Evolutionary conservation across 2,888 invertebrate genomes (phyloP), one percentile per base, ranked within the genome.

Genomic region (Heliconius cydno): DNA sequence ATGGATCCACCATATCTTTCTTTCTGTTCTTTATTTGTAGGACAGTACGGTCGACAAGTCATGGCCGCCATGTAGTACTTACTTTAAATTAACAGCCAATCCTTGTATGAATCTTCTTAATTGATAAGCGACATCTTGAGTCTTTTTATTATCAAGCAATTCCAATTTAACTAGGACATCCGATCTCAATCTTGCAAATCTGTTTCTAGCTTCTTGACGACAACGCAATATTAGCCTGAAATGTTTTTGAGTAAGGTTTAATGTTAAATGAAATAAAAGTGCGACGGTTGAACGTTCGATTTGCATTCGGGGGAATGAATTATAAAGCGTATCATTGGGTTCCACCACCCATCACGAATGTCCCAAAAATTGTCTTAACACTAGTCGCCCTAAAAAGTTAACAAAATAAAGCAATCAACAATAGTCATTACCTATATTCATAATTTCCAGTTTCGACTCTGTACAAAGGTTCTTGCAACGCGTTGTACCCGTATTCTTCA

Each of bases 361-460:
- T 15, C 19, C 52, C 19, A 6, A 52, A 52, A 46, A 52, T 52
- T 52, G 52, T 52, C 52, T 7, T 52, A 6, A 52, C 52, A 52
- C 52, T 19, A 7, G 52, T 6, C 6, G 19, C 52, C 52, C 41
- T 41, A 34, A 34, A 34, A 34, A 34, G 34, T 34, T 34, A 34
- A 34, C 34, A 34, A 34, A 60, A n/a, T 2, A 63, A 25, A 63
- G 10, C 12, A 63, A 63, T 0, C 25, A 25, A 28, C 9, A 60
- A 25, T n/a, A 60, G 4, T 60, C 5, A 4, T 85, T 83, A 96
- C 95, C 99, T 97, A 91, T 99, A 99, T 91, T 99, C 99, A 92
- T 99, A 99, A 91, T 99, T 99, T 70, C 99, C 99, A 0, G 99
- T 99, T 92, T 99, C 99, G 0, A 99, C 98, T 67, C 99, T 96